Evolutionary conservation across 2,888 invertebrate species (phyloP), one percentile per base, ranked within the genome.

Genomic region (Clanis bilineata): DNA sequence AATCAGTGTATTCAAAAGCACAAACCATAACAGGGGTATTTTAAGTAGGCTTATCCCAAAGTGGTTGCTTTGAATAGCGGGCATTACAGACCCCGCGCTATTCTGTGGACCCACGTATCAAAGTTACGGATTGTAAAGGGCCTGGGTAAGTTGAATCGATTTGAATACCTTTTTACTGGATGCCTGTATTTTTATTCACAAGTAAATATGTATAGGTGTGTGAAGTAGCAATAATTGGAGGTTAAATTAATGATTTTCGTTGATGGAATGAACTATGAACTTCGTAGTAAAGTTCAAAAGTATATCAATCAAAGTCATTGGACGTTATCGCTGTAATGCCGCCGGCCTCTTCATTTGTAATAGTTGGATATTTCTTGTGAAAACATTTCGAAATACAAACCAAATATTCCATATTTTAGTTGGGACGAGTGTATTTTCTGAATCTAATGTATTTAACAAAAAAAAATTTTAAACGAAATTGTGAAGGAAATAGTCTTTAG

Each of bases 41-140:
- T 51, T 51, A 32, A 51, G 51, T 51, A 51, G 47, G 51, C 18
- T 28, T 51, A 51, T 51, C 51, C 51, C 28, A 32, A 51, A 51
- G 9, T 10, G 32, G 28, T 32, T 32, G 28, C 18, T 51, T 51
- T 51, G 51, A 51, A 51, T 10, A 32, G 51, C 32, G 18, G 28
- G 18, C 18, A 44, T 44, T 21, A 18, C 9, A 28, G 51, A 47
- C 51, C 47, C 51, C 32, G 10, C 51, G 51, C 32, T 51, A 4
- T 51, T 51, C 32, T 32, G 18, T 18, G 32, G 32, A 28, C 47
- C 25, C 47, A 51, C 28, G 47, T 28, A 18, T 18, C 15, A 15
- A 25, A 25, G 15, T 47, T 47, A 15, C 15, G n/a, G 28, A 25
- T 15, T 51, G 28, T 28, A 47, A 47, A 28, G 9, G 7, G 18